phyloP scores from a whole-genome alignment of 2,888 invertebrate genomes.

The Drosophila siamana region DNA sequence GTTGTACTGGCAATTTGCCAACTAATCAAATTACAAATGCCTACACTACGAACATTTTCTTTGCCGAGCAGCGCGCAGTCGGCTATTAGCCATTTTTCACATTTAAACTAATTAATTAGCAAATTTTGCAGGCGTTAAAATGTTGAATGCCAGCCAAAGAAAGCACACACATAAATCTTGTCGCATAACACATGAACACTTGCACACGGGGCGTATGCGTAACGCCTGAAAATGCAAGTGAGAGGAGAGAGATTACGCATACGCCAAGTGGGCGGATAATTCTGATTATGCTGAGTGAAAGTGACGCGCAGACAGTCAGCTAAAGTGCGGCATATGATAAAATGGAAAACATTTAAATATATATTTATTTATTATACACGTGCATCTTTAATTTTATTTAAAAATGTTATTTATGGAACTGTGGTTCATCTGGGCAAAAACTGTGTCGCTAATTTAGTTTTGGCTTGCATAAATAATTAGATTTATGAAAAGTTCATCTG shows the following conservation, averaged over 20 bases:
- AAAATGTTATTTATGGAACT: neutral
- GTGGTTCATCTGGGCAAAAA: neutral
- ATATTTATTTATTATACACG: no score
- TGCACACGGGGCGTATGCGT: conserved; percentile 62
- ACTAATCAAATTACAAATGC: conserved; percentile 15
- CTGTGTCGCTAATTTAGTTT: neutral
- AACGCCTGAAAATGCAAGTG: conserved; percentile 44
- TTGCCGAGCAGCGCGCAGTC: no score
- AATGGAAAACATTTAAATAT: no score
- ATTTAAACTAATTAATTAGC: conserved; percentile 76
- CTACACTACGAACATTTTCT: conserved; percentile 1
- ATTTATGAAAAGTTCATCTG: conserved; percentile 38
- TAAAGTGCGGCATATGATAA: conserved; percentile 8
- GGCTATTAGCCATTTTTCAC: conserved; percentile 7
- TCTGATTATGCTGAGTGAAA: conserved; percentile 31
- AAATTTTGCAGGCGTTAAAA: conserved; percentile 78
- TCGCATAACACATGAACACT: no score
- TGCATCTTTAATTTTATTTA: no score
- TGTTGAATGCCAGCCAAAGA: conserved; percentile 70
- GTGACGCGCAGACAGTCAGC: conserved; percentile 5
- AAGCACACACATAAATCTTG: conserved; percentile 73
- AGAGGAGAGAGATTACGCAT: conserved; percentile 52
- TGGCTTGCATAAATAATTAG: conserved; percentile 18
- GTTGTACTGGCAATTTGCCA: neutral
- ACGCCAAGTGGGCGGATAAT: conserved; percentile 62